phyloP scores from a whole-genome alignment of 64 coral and sea anemone genomes.

The Trachythela sp. region DNA sequence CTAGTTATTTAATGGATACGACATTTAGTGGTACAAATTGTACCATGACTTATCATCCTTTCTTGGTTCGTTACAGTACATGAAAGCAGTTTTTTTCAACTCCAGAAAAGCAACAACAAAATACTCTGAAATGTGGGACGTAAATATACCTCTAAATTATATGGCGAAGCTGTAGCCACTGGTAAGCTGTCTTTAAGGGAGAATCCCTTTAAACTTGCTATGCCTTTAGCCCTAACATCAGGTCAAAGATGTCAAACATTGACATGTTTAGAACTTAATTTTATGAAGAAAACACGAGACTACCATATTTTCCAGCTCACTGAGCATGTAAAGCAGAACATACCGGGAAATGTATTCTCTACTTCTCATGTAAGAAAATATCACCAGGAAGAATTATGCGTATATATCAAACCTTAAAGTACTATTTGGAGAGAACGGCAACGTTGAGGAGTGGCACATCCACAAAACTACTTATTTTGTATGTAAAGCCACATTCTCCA shows the following conservation, averaged over 20 bases:
- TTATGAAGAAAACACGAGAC: conserved; percentile 25
- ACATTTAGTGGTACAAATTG: background rate
- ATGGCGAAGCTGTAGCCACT: background rate
- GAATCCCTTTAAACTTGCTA: background rate
- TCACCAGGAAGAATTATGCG: conserved; percentile 21
- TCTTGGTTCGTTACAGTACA: background rate
- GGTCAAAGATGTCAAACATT: conserved; percentile 39
- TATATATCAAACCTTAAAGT: background rate
- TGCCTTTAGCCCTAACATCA: conserved; percentile 14
- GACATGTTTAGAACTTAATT: background rate
- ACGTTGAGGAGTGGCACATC: background rate
- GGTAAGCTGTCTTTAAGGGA: background rate
- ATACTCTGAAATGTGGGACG: conserved; percentile 26
- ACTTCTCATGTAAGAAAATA: conserved; percentile 32
- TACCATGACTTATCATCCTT: conserved; percentile 15
- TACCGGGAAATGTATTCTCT: background rate
- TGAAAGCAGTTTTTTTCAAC: conserved; percentile 1
- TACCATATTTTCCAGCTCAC: conserved; percentile 15
- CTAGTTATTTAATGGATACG: conserved; percentile 16
- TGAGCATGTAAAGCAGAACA: conserved; percentile 22
- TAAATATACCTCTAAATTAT: background rate
- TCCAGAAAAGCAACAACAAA: background rate
- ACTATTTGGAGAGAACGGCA: background rate
- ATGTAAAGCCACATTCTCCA: background rate
- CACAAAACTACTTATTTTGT: conserved; percentile 3